These are phyloP conservation scores for Synergus umbraculus DNA, from an alignment of 2,888 invertebrate species.

Conservation along the genomic window DNA sequence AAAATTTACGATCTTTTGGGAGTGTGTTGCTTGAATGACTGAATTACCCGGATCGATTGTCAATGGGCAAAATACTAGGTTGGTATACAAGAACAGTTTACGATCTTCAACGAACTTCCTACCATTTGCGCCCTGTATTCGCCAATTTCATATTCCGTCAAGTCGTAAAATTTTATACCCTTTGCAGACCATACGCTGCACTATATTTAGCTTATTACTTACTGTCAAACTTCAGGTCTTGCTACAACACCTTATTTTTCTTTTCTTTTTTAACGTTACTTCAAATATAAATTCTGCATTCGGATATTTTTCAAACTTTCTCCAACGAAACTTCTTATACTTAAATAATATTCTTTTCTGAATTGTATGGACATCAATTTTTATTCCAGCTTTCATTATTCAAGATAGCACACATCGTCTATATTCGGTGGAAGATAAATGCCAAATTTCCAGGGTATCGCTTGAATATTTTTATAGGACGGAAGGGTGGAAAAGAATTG, in stretches of 20 bases:
- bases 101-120: background rate
- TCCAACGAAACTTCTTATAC: background rate
- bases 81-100: background rate
- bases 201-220: background rate
- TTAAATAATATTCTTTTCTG: background rate
- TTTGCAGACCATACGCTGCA: background rate
- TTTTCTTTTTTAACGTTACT: background rate
- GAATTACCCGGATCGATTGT: background rate
- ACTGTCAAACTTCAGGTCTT: background rate
- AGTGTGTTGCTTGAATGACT: background rate
- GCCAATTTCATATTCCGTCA: conserved; percentile 3
- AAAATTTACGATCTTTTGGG: background rate
- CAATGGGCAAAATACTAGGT: background rate
- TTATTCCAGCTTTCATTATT: background rate
- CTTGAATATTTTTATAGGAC: background rate
- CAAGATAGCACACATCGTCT: background rate
- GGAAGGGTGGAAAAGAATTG: background rate
- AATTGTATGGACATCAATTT: background rate
- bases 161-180: conserved; percentile 1
- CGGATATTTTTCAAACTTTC: background rate
- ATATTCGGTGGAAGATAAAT: background rate
- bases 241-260: background rate
- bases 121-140: conserved; percentile 2
- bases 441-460: background rate
- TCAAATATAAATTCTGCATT: background rate